Conservation (phyloP, 2,797 vertebrate genomes). For the Chrysocyon brachyurus region DNA sequence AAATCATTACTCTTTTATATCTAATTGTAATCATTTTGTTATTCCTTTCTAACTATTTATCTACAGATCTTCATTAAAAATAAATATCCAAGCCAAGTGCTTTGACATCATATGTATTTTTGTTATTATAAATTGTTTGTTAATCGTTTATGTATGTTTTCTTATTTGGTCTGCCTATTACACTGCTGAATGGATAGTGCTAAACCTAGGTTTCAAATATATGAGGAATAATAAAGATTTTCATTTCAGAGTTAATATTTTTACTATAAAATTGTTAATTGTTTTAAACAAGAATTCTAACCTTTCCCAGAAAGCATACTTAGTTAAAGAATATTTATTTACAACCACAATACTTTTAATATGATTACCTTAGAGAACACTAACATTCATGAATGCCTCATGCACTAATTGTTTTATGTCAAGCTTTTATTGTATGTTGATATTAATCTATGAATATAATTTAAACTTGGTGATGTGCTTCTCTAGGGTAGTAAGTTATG, state of each 20-base stretch:
- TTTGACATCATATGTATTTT: not conserved
- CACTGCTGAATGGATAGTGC: not conserved
- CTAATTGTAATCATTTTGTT: conserved; percentile 17
- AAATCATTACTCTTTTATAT: not conserved
- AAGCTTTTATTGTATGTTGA: not conserved
- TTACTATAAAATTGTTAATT: conserved; percentile 18
- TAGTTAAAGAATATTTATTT: not conserved
- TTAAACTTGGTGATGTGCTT: not conserved
- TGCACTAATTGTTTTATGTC: not conserved
- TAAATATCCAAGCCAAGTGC: not conserved
- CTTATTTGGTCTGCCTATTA: not conserved
- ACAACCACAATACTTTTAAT: not conserved
- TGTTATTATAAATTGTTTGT: not conserved
- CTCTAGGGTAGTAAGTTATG: not conserved
- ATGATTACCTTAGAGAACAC: not conserved
- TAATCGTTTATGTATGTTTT: not conserved
- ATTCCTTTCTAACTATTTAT: not conserved
- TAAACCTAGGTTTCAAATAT: not conserved
- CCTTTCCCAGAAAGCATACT: not conserved
- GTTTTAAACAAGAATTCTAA: conserved; percentile 40
- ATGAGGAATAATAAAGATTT: not conserved
- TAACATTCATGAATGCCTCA: not conserved
- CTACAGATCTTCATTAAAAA: conserved; percentile 2
- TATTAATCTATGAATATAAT: conserved; percentile 61
- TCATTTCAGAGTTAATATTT: conserved; percentile 25